A percentile compares a stretch with the other conserved stretches of the same genome.
Conservation (phyloP, 1,140 invertebrate genomes). For the Plectrocnemia conspersa region DNA sequence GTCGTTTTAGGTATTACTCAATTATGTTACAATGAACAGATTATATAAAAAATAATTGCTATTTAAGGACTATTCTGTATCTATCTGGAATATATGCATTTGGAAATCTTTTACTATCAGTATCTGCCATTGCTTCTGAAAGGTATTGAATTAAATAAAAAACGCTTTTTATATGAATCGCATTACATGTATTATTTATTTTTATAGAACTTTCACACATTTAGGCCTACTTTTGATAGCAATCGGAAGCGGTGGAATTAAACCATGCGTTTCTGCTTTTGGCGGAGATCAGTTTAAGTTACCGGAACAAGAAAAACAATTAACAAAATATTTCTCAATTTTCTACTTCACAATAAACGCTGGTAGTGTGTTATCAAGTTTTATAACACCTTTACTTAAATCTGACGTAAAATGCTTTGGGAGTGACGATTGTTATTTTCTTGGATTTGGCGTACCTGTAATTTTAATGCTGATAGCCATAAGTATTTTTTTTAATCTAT, state of each 20-base stretch:
- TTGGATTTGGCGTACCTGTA: conserved; percentile 90
- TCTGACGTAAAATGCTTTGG: conserved; percentile 80
- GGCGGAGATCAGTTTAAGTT: conserved; percentile 93
- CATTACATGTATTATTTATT: too few species aligned
- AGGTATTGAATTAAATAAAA: too few species aligned
- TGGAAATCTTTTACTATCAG: too few species aligned
- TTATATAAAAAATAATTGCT: too few species aligned
- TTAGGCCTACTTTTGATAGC: conserved; percentile 81
- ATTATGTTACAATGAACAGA: too few species aligned
- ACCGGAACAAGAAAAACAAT: conserved; percentile 69
- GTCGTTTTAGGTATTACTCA: too few species aligned
- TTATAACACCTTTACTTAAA: conserved; percentile 82
- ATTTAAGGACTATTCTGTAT: too few species aligned
- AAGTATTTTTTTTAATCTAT: conserved; percentile 45
- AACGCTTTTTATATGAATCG: too few species aligned
- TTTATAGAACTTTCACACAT: conserved; percentile 64
- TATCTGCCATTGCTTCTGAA: too few species aligned
- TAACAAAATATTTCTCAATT: conserved; percentile 84
- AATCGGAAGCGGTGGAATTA: conserved; percentile 92
- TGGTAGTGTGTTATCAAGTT: conserved; percentile 85
- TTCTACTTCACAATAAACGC: conserved; percentile 94
- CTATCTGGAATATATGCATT: too few species aligned
- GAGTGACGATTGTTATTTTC: conserved; percentile 74
- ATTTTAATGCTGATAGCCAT: conserved; percentile 78
- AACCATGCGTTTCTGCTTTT: conserved; percentile 95